phyloP scores from a whole-genome alignment of 2,888 invertebrate species.

The Timandra comae region DNA sequence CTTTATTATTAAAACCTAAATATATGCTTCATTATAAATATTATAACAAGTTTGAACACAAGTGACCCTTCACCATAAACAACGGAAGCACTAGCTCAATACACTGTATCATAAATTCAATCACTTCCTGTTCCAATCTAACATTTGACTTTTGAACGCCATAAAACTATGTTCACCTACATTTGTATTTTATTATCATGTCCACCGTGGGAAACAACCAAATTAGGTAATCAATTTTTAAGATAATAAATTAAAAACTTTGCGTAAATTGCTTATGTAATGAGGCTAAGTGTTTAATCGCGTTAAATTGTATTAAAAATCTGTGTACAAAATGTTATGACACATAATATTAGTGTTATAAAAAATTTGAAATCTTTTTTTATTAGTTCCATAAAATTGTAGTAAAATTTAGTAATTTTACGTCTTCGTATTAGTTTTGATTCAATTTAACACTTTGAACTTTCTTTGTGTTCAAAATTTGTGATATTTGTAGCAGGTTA shows the following conservation, averaged over 20 bases:
- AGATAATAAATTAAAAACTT: slow-evolving; percentile 10
- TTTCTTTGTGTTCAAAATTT: no score
- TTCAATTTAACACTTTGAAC: no score
- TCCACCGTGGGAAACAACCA: slow-evolving; percentile 16
- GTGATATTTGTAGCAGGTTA: no score
- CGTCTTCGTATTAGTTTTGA: no score
- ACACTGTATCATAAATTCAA: slow-evolving; percentile 45
- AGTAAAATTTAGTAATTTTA: no score
- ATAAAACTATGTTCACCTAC: slow-evolving; percentile 28
- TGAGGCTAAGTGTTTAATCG: background rate
- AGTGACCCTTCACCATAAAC: slow-evolving; percentile 32
- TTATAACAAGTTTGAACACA: no score
- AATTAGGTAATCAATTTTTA: slow-evolving; percentile 22
- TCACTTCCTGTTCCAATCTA: slow-evolving; percentile 47
- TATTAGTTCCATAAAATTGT: no score
- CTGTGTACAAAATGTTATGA: background rate
- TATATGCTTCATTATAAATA: slow-evolving; percentile 11
- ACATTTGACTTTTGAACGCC: slow-evolving; percentile 18
- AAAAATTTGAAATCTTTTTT: no score
- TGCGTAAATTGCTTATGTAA: slow-evolving; percentile 14
- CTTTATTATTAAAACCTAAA: no score
- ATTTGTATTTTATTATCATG: slow-evolving; percentile 8
- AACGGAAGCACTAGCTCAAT: slow-evolving; percentile 55
- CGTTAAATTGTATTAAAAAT: background rate
- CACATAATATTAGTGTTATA: background rate